Evolutionary conservation across 2,797 vertebrate species (phyloP).

Genomic region (Chiloscyllium punctatum): DNA sequence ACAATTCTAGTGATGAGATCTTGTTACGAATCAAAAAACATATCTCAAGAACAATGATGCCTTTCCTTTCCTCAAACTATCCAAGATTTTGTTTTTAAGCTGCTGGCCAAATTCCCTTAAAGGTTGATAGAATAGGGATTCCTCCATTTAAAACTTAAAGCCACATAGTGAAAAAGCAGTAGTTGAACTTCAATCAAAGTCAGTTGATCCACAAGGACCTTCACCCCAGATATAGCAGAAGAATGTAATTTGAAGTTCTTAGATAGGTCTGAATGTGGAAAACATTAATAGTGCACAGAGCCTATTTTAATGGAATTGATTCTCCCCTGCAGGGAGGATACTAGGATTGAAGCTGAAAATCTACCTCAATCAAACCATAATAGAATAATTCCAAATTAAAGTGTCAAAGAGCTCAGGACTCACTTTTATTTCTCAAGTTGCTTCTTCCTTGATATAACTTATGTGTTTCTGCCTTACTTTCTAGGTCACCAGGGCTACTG

Average conservation of each 20-base stretch:
- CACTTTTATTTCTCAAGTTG: constrained; percentile 77
- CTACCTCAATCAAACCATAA: not conserved
- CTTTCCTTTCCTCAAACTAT: not conserved
- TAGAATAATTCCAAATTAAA: not conserved
- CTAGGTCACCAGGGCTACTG: constrained; percentile 76
- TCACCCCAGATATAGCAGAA: not conserved
- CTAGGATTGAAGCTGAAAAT: not conserved
- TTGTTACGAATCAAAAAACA: not conserved
- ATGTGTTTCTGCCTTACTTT: constrained; percentile 61
- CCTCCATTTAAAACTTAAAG: not conserved
- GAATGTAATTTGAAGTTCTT: not conserved
- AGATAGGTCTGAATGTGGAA: not conserved
- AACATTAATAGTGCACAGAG: not conserved
- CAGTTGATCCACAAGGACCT: not conserved
- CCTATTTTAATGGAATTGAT: not conserved
- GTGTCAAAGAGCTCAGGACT: constrained; percentile 45
- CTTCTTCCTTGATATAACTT: constrained; percentile 51
- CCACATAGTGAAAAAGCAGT: not conserved
- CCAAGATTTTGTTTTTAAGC: not conserved
- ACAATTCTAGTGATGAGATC: not conserved
- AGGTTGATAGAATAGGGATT: not conserved
- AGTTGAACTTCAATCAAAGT: not conserved
- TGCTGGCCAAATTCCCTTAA: not conserved
- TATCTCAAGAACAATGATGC: too few species aligned
- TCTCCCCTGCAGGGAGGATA: not conserved